Evolutionary conservation across 1,140 invertebrate genomes (phyloP).

Genomic region (Nasonia vitripennis): DNA sequence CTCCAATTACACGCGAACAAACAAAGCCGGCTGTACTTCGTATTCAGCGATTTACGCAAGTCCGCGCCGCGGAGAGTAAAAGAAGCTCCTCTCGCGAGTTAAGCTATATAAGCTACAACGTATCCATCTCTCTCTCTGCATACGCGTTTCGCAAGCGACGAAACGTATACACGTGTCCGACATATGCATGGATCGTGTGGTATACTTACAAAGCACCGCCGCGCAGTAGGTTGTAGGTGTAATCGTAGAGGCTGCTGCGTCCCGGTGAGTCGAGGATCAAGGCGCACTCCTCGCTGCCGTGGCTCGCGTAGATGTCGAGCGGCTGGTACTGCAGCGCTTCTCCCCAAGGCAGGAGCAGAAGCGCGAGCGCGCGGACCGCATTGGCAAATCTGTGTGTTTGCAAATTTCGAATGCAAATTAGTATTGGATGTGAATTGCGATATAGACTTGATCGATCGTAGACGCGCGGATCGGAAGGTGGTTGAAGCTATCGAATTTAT

Average conservation of each 20-base stretch:
- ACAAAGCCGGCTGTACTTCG: no score
- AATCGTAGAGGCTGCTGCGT: slow-evolving; percentile 86
- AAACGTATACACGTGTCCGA: no score
- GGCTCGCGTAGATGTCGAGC: slow-evolving; percentile 68
- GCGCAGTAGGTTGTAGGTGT: slow-evolving; percentile 86
- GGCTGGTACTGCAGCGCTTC: slow-evolving; percentile 68
- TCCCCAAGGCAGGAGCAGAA: neutral
- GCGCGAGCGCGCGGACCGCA: neutral
- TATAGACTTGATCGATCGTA: neutral
- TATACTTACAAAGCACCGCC: slow-evolving; percentile 70
- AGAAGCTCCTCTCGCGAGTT: no score
- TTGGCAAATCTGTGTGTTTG: slow-evolving; percentile 28
- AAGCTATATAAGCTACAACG: no score
- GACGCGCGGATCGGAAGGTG: no score
- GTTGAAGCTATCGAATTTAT: no score
- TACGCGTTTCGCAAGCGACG: no score
- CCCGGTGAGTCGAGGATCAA: slow-evolving; percentile 83
- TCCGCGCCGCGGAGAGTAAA: no score
- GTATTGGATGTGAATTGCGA: neutral
- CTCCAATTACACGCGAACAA: no score
- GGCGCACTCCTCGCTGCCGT: slow-evolving; percentile 81
- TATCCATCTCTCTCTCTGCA: no score
- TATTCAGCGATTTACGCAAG: no score
- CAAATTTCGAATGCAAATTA: slow-evolving; percentile 23
- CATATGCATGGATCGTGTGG: no score